A percentile compares a stretch with the other conserved stretches of the same genome.
Conservation (phyloP, 2,113 vertebrate species). For the Podiceps cristatus region DNA sequence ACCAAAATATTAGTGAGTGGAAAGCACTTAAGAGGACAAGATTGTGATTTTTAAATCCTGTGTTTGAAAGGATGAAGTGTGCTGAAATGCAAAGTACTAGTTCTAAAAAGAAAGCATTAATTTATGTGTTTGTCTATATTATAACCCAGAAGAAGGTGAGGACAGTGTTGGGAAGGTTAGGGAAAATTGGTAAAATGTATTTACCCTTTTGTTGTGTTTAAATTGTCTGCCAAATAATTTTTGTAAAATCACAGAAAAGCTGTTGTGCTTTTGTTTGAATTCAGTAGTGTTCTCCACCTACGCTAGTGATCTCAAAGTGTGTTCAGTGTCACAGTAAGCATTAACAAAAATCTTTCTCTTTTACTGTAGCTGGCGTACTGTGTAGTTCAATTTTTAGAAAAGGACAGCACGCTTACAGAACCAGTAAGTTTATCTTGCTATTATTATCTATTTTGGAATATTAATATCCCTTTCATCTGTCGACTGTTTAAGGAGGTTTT, state of each 20-base stretch:
- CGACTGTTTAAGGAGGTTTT: background rate
- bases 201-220: background rate
- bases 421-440: constrained; percentile 81
- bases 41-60: background rate
- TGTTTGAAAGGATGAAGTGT: background rate
- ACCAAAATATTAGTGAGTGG: background rate
- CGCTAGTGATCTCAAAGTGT: background rate
- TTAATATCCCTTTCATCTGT: background rate
- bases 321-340: background rate
- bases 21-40: background rate
- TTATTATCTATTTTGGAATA: background rate
- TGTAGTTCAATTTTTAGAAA: constrained; percentile 97
- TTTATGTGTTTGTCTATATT: background rate
- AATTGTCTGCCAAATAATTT: background rate
- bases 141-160: background rate
- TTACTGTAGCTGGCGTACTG: constrained; percentile 91
- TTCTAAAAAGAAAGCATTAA: background rate
- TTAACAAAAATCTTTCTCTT: constrained; percentile 28
- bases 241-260: background rate
- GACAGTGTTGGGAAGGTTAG: background rate
- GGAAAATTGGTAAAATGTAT: background rate
- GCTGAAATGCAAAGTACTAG: background rate
- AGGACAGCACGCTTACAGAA: constrained; percentile 98
- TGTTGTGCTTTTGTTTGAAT: background rate
- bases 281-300: background rate